phyloP scores from a whole-genome alignment of 2,888 invertebrate genomes.

The Eupithecia exiguata region DNA sequence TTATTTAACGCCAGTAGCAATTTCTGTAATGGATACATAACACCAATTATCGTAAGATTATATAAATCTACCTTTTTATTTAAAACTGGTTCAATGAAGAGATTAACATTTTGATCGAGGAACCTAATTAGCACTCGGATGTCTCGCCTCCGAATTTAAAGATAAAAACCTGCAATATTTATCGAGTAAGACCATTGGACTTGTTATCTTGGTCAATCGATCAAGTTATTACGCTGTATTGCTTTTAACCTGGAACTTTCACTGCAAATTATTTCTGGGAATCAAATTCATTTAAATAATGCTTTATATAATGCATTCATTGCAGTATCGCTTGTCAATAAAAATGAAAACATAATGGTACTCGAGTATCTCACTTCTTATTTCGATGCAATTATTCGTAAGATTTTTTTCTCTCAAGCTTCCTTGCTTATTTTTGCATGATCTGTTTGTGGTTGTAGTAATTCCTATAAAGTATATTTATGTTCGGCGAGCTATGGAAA shows the following conservation, averaged over 20 bases:
- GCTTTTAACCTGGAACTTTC: constrained; percentile 36
- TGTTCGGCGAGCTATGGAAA: too few relatives aligned
- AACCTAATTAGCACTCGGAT: constrained; percentile 25
- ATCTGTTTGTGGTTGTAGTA: too few relatives aligned
- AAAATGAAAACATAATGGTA: not conserved
- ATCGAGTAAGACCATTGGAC: constrained; percentile 34
- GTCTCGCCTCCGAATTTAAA: constrained; percentile 17
- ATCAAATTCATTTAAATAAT: constrained; percentile 26
- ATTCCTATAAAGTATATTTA: too few relatives aligned
- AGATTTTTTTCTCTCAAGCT: not conserved
- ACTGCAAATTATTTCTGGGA: constrained; percentile 26
- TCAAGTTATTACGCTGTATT: constrained; percentile 40
- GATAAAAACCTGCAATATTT: constrained; percentile 33
- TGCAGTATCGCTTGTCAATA: not conserved
- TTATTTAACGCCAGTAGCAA: not conserved
- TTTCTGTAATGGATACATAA: not conserved
- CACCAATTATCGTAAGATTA: not conserved
- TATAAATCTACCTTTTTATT: not conserved
- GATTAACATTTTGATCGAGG: constrained; percentile 11
- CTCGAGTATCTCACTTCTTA: not conserved
- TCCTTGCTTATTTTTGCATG: not conserved
- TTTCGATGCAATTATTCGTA: not conserved
- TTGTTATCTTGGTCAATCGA: constrained; percentile 40
- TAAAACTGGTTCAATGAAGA: constrained; percentile 8
- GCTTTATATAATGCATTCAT: too few relatives aligned